These are phyloP conservation scores for Leucophenga varia DNA, from an alignment of 1,140 invertebrate species.

Conservation along the genomic window DNA sequence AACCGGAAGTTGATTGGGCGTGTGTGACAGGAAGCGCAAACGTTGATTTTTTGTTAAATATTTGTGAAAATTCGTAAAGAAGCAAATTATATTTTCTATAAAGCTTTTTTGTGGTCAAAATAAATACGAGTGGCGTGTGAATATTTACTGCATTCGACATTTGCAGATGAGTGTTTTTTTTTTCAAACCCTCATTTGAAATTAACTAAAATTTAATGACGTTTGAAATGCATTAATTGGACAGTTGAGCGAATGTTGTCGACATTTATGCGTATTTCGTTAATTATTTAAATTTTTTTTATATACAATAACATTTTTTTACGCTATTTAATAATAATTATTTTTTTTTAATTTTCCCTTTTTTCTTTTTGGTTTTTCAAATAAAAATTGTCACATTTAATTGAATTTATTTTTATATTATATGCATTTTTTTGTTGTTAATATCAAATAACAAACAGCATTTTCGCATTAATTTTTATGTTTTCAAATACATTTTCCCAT, in stretches of 20 bases:
- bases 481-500: conserved; percentile 22
- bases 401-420: conserved; percentile 51
- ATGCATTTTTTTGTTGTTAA: conserved; percentile 28
- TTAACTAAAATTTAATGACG: conserved; percentile 2
- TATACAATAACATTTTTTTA: conserved; percentile 23
- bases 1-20: too few species aligned
- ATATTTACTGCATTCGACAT: too few species aligned
- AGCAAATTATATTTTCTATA: too few species aligned
- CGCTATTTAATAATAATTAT: conserved; percentile 13
- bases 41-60: conserved; percentile 9
- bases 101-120: too few species aligned
- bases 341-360: conserved; percentile 6
- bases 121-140: too few species aligned
- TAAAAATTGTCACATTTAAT: conserved; percentile 50
- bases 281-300: conserved; percentile 1
- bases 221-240: conserved; percentile 8
- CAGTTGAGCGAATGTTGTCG: background rate
- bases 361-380: conserved; percentile 1
- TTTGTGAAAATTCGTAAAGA: conserved; percentile 12
- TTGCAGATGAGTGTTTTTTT: too few species aligned
- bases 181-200: too few species aligned
- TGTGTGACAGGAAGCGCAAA: too few species aligned
- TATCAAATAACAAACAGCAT: conserved; percentile 29
- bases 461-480: conserved; percentile 54
- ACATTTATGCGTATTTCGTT: background rate